Percentiles rank a stretch among this genome's conserved stretches.
Conservation (phyloP, 2,113 vertebrate genomes). For the Papio anubis region DNA sequence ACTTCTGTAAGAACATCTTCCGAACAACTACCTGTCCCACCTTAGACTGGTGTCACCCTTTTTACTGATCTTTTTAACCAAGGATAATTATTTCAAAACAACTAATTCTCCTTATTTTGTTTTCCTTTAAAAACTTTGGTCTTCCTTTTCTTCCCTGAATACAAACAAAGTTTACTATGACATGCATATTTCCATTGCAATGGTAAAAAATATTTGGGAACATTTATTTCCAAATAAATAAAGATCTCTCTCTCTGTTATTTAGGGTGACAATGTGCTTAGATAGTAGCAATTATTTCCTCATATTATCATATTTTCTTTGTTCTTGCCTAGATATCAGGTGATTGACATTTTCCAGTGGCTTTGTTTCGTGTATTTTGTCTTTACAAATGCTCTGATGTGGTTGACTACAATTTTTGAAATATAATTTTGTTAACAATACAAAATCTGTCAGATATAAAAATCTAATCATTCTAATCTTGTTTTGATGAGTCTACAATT, state of each 20-base stretch:
- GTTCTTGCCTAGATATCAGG: constrained; percentile 43
- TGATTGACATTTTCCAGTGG: neutral
- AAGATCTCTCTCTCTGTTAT: neutral
- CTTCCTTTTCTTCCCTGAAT: neutral
- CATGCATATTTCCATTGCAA: neutral
- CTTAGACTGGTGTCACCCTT: neutral
- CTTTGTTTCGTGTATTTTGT: constrained; percentile 18
- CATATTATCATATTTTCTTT: constrained; percentile 31
- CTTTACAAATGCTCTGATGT: constrained; percentile 37
- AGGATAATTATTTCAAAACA: neutral
- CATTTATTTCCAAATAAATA: neutral
- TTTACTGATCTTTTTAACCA: neutral
- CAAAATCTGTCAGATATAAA: neutral
- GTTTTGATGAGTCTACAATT: neutral
- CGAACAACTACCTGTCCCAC: neutral
- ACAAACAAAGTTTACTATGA: neutral
- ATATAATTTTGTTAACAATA: constrained; percentile 33
- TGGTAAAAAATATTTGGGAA: neutral
- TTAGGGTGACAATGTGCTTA: neutral
- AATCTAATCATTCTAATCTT: neutral
- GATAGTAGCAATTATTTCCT: constrained; percentile 45
- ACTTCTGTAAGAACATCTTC: neutral
- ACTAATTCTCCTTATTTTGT: neutral
- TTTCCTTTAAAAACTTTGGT: neutral
- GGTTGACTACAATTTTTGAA: neutral